phyloP scores from a whole-genome alignment of 2,888 invertebrate species.

The Piscicola geometra region DNA sequence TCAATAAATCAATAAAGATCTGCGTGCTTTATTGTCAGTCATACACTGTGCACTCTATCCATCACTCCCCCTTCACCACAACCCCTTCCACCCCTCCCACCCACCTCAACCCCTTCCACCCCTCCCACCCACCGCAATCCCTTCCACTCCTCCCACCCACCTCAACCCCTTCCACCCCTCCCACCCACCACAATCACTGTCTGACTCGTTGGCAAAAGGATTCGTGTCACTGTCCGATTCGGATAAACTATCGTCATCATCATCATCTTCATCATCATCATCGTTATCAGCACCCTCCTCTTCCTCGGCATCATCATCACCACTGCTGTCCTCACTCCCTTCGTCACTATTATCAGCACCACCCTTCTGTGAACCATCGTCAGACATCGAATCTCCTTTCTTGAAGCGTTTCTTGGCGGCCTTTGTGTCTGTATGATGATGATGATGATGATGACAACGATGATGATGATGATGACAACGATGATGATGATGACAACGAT shows the following conservation, averaged over 20 bases:
- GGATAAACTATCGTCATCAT: constrained; percentile 45
- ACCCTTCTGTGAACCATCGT: not conserved
- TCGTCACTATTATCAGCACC: constrained; percentile 41
- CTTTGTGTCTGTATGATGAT: constrained; percentile 12
- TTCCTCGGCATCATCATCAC: constrained; percentile 47
- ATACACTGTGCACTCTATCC: not conserved
- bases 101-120: not conserved
- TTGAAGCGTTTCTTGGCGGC: constrained; percentile 11
- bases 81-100: not conserved
- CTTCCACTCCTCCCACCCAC: not conserved
- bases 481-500: constrained; percentile 31
- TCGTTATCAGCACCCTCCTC: constrained; percentile 46
- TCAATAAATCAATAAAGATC: too few relatives aligned
- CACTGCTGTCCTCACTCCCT: constrained; percentile 47
- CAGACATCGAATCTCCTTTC: constrained; percentile 8
- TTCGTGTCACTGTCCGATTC: constrained; percentile 59
- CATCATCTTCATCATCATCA: constrained; percentile 36
- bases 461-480: constrained; percentile 23
- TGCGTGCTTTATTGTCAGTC: too few relatives aligned
- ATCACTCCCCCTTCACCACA: not conserved
- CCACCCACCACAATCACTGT: constrained; percentile 56
- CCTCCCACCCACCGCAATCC: not conserved
- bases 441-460: constrained; percentile 27
- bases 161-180: too few relatives aligned
- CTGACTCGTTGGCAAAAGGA: constrained; percentile 75